phyloP scores from a whole-genome alignment of 2,113 vertebrate genomes.

The Upupa epops region DNA sequence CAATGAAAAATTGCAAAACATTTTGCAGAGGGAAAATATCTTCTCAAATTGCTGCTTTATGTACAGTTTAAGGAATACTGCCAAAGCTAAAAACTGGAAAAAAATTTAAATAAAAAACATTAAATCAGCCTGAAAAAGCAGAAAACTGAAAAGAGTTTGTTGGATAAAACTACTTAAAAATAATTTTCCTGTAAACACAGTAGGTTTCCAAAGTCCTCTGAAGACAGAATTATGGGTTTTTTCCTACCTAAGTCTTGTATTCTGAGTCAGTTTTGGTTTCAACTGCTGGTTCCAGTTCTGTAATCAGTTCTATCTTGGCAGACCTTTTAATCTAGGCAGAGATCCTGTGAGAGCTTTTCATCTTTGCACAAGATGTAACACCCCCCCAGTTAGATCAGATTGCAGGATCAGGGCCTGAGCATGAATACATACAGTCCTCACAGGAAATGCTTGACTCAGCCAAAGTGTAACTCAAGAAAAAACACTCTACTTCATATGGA shows the following conservation, averaged over 20 bases:
- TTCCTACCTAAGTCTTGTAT: background rate
- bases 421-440: background rate
- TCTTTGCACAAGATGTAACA: background rate
- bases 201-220: background rate
- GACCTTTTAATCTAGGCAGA: constrained; percentile 30
- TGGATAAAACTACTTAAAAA: constrained; percentile 55
- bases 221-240: background rate
- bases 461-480: constrained; percentile 41
- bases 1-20: constrained; percentile 35
- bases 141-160: background rate
- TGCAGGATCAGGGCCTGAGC: constrained; percentile 40
- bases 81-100: constrained; percentile 14
- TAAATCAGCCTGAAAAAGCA: constrained; percentile 13
- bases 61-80: constrained; percentile 22
- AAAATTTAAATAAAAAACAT: background rate
- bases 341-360: constrained; percentile 38
- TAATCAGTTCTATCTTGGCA: constrained; percentile 20
- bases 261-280: background rate
- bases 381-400: constrained; percentile 21
- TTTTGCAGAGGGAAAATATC: constrained; percentile 54
- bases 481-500: background rate
- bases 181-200: background rate
- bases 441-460: constrained; percentile 32
- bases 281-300: background rate
- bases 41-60: constrained; percentile 61